Conservation (phyloP, 1,140 invertebrate species). For the Drosophila obscura region DNA sequence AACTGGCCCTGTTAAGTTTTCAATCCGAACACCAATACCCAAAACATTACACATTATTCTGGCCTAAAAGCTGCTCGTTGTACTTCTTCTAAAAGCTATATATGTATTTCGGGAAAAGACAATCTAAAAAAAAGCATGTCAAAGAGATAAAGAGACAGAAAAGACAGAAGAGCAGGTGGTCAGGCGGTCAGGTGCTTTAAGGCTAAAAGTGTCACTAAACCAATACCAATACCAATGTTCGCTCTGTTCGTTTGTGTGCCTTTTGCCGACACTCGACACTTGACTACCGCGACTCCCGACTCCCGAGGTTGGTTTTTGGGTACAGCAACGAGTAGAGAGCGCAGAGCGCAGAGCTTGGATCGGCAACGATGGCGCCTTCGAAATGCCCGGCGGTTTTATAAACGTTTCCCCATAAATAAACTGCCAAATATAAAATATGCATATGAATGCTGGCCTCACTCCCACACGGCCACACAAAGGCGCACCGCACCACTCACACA, state of each 20-base stretch:
- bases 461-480: conserved; percentile 19
- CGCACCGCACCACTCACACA: neutral
- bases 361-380: neutral
- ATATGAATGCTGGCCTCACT: conserved; percentile 42
- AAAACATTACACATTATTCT: too few species aligned
- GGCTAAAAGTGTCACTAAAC: conserved; percentile 23
- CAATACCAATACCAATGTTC: neutral
- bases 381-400: conserved; percentile 34
- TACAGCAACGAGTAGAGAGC: too few species aligned
- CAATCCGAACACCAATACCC: too few species aligned
- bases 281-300: too few species aligned
- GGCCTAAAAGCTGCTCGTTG: too few species aligned
- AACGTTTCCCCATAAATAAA: conserved; percentile 53
- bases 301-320: neutral
- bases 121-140: neutral
- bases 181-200: conserved; percentile 16
- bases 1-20: too few species aligned
- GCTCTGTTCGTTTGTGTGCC: conserved; percentile 7
- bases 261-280: too few species aligned
- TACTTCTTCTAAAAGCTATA: too few species aligned
- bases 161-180: neutral
- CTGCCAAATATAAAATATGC: conserved; percentile 59
- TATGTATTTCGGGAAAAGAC: too few species aligned
- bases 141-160: neutral
- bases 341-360: neutral